Percentiles rank a stretch among this genome's conserved stretches.
Evolutionary conservation across 2,797 vertebrate genomes (phyloP).

Genomic region (Amblyraja radiata): DNA sequence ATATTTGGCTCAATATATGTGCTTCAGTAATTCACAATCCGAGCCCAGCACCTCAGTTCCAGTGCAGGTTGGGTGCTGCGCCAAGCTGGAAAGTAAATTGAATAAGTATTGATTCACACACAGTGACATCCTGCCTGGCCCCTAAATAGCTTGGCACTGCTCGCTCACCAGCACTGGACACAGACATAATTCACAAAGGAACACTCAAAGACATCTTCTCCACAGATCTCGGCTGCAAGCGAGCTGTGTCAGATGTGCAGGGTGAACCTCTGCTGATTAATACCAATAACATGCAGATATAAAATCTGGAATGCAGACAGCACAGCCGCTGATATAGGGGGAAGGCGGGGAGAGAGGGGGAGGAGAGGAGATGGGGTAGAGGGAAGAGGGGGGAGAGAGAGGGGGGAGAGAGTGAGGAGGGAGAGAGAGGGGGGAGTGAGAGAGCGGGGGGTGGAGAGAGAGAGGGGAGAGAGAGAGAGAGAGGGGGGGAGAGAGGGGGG

Average conservation of each 20-base stretch:
- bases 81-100: neutral
- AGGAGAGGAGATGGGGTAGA: neutral
- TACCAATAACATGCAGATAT: neutral
- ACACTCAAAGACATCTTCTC: neutral
- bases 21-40: neutral
- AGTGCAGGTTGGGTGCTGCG: neutral
- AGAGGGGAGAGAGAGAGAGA: too few species aligned
- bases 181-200: slow-evolving; percentile 10
- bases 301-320: neutral
- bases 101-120: neutral
- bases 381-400: too few species aligned
- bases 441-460: too few species aligned
- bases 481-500: too few species aligned
- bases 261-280: neutral
- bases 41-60: too few species aligned
- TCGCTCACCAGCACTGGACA: neutral
- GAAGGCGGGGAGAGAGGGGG: too few species aligned
- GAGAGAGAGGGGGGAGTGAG: too few species aligned
- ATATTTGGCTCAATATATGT: neutral
- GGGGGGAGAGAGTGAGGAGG: too few species aligned
- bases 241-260: slow-evolving; percentile 19
- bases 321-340: neutral
- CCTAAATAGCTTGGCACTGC: slow-evolving; percentile 21
- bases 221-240: neutral
- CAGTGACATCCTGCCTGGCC: neutral